Base-by-base conservation (phyloP, 2,113 vertebrate species). In the Pao palembangensis region DNA sequence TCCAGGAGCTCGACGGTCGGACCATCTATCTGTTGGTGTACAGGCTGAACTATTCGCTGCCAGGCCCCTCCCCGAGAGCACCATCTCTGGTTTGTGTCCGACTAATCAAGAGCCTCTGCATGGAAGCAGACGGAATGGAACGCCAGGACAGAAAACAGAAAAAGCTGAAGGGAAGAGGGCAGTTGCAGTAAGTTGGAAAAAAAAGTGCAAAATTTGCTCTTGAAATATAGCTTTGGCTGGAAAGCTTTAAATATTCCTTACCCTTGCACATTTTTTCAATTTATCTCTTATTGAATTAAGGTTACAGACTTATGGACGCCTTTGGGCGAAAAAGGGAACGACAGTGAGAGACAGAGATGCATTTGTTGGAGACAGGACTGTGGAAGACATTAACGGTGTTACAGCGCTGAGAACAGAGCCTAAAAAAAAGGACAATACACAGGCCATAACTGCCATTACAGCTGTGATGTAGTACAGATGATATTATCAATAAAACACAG, bases 31-130 rank as follows among this genome's bases (percentile, higher is more conserved):
- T 4, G 16, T 17, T 60, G 61, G 51, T 21, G 43, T 54, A 53
- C 55, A 31, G 5, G 11, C 34, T 38, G 34, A 31, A 31, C 2
- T 31, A 31, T 31, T 31, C 28, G 3, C 34, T 38, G 34, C 34
- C 34, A 12, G 8, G 34, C 34, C 34, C 34, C 34, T 38, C 34
- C 57, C 51, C 19, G 3, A 15, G 6, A 47, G 21, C 43, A 49
- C 19, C 23, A 65, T 61, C 74, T 84, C 83, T 84, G 88, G 70
- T 86, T 75, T 84, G 31, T 77, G 74, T 89, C 85, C 83, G 68
- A 51, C 59, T 83, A 69, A 85, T 66, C 72, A 82, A 71, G 61
- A 28, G 16, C 53, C 61, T 56, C 52, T 51, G 16, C 48, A 53
- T 67, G 34, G 63, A 75, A 71, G 74, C 70, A 82, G 77, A 86